Evolutionary conservation across 2,797 vertebrate genomes (phyloP).

Genomic region (Eidolon dupreanum): DNA sequence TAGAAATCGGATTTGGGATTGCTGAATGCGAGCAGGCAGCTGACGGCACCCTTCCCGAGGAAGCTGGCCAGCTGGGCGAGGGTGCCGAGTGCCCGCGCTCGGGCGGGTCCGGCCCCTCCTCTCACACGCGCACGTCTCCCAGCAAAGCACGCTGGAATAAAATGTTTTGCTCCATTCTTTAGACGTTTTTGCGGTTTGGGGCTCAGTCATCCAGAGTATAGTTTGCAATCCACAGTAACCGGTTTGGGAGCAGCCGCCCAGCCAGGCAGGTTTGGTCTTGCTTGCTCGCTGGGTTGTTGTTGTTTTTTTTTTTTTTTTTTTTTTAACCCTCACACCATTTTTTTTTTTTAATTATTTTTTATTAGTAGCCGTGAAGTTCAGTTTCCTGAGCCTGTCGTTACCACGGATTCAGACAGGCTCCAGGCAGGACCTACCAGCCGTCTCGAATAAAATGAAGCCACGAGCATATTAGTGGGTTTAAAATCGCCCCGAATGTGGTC

Average conservation of each 20-base stretch:
- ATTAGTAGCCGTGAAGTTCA: fast-evolving
- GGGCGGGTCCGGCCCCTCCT: background rate
- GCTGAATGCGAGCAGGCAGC: constrained; percentile 58
- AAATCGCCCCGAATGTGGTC: fast-evolving
- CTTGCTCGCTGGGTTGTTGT: background rate
- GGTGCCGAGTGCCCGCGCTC: fast-evolving
- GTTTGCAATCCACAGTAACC: constrained; percentile 51
- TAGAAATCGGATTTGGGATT: constrained; percentile 55
- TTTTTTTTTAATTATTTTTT: background rate
- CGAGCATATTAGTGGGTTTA: background rate
- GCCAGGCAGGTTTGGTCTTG: constrained; percentile 53
- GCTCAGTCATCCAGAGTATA: constrained; percentile 44
- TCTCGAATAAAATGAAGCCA: background rate
- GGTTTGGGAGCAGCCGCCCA: constrained; percentile 55
- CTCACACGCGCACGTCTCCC: background rate
- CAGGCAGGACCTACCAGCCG: background rate
- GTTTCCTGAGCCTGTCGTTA: constrained; percentile 28
- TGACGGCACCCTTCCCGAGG: constrained; percentile 63
- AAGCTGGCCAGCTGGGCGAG: constrained; percentile 50
- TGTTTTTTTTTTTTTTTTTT: background rate
- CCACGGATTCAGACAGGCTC: background rate
- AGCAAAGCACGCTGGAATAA: background rate
- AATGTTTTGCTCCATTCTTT: constrained; percentile 53
- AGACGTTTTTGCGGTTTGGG: constrained; percentile 55
- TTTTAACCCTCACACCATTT: constrained; percentile 48